Evolutionary conservation across 2,888 invertebrate species (phyloP), one percentile per base, ranked within the genome.

Genomic region (Phaedon cochleariae): DNA sequence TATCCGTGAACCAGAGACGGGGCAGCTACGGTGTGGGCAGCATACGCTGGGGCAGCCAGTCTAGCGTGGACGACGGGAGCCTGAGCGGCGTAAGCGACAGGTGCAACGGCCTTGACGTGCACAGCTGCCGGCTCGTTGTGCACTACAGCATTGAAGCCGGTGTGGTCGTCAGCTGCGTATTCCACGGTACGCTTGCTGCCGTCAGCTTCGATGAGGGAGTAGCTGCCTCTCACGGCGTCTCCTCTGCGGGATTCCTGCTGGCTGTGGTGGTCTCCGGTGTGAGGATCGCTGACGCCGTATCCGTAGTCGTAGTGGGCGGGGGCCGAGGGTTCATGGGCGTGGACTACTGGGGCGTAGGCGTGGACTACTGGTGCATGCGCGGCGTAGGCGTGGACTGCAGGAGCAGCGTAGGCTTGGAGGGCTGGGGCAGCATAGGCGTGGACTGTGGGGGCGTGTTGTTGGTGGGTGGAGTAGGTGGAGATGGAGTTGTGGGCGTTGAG

Each of bases 211-310:
- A 87, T 80, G 1, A 87, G 76, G 64, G 85, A 84, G 73, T 87
- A 87, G 70, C 82, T 80, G 6, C 87, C 87, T 62, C 83, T 82
- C 55, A 85, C 77, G 69, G 84, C 84, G 74, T 85, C 85, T 2
- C 86, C 86, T 49, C 84, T 83, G 66, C 89, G 88, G 70, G 87
- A 87, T 83, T 89, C 89, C 73, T 88, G 87, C 81, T 89, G 89
- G 18, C 81, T 82, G 80, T 87, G 86, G 80, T 85, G 84, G 83
- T 87, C 86, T 85, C 74, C 86, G 59, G 86, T 86, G 65, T 72
- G 73, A 57, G 76, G 75, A 62, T 75, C 75, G 64, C 62, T 74
- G 18, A 76, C 76, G 51, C 69, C 66, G 67, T 77, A 77, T 37
- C 74, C 76, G 66, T 73, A 77, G 58, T 77, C 76, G 69, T 77